Evolutionary conservation across 2,113 vertebrate species (phyloP), one percentile per base, ranked within the genome.

Genomic region (Australoheros scitulus): DNA sequence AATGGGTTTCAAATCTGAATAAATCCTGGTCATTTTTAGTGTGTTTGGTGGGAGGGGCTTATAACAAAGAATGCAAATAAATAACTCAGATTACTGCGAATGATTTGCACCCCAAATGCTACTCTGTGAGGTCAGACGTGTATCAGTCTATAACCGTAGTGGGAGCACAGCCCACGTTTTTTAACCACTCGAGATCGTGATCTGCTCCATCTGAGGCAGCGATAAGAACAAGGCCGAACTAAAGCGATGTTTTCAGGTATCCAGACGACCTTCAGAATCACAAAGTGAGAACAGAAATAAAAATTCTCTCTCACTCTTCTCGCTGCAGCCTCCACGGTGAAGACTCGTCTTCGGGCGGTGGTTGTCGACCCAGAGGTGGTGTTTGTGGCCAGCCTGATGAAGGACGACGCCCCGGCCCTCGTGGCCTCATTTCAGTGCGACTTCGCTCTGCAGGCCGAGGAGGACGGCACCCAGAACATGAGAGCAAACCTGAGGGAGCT

Each of bases 341-440:
- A 15, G 61, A 95, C 96, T 74, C 94, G 34, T 7, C 36, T 99
- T 22, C 96, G 94, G 36, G 97, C 94, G 2, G 95, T 96, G 78
- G 93, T 99, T 61, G 91, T 97, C 85, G 97, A 99, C 89, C 98
- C 98, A 0, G 98, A 99, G 94, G 96, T 99, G 80, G 96, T 99
- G 3, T 99, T 99, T 81, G 98, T 99, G 77, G 98, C 98, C 74
- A 97, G 85, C 87, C 94, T 99, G 88, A 96, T 96, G 83, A 97
- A 88, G 57, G 97, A 97, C 0, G 96, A 98, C 11, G 97, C 98
- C 3, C 98, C 98, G 0, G 96, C 98, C 11, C 94, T 99, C 6
- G 94, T 96, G 6, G 96, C 96, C 38, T 97, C 97, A 0, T 98
- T 99, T 90, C 97, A 98, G 80, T 97, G 97, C 75, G 96, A 97